Evolutionary conservation across 1,140 invertebrate species (phyloP).

Genomic region (Ostrea denselamellosa): DNA sequence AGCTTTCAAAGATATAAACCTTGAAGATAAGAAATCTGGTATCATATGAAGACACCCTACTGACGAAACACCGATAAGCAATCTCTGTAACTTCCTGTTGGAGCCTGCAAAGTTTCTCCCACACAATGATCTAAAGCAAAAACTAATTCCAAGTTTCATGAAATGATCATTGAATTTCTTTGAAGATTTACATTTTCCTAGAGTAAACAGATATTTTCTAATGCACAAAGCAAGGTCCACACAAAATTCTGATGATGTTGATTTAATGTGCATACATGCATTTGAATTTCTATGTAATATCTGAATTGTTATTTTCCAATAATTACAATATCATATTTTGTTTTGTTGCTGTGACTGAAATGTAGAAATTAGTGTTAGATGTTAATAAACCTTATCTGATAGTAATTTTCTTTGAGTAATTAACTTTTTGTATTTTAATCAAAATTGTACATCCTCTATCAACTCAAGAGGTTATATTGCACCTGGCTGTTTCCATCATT

Average conservation of each 20-base stretch:
- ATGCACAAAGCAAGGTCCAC: neutral
- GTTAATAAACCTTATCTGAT: neutral
- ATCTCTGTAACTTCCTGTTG: constrained; percentile 4
- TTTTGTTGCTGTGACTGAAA: neutral
- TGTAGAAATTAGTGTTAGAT: neutral
- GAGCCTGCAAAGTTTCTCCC: constrained; percentile 4
- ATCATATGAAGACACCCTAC: constrained; percentile 4
- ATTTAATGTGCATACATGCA: neutral
- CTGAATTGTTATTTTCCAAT: neutral
- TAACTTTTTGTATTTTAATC: neutral
- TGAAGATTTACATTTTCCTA: neutral
- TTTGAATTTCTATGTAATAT: neutral
- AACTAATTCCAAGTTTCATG: neutral
- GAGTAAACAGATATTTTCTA: neutral
- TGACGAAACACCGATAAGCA: neutral
- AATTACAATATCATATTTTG: neutral
- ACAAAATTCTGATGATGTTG: neutral
- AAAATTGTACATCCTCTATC: neutral
- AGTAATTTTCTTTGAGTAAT: neutral
- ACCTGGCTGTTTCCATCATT: constrained; percentile 6
- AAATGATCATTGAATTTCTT: constrained; percentile 9
- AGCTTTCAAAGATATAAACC: constrained; percentile 21
- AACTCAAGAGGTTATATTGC: neutral
- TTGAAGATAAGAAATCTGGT: neutral
- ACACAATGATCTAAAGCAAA: neutral